Evolutionary conservation across 2,888 invertebrate genomes (phyloP), one percentile per base, ranked within the genome.

Genomic region (Ochlodes sylvanus): DNA sequence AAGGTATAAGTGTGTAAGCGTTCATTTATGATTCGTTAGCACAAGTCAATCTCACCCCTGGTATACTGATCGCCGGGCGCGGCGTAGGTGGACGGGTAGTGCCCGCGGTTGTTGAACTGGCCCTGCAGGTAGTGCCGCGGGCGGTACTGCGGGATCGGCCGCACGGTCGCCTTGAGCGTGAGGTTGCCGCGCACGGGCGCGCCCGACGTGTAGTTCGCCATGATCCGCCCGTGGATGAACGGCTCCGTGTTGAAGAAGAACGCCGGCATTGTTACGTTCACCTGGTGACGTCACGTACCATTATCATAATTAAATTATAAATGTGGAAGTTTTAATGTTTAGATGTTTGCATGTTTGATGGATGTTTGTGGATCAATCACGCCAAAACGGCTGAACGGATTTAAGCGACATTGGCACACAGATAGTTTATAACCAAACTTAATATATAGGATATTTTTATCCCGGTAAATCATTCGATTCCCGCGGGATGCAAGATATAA

Each of bases 131-230:
- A 86, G 76, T 90, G 88, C 5, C 79, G 78, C 57, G 94, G 94
- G 56, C 94, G 91, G 81, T 94, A 94, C 80, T 92, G 94, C 64
- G 95, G 95, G 54, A 97, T 95, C 4, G 97, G 96, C 0, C 95
- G 91, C 38, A 98, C 92, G 27, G 96, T 96, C 0, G 98, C 98
- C 84, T 95, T 96, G 0, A 99, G 91, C 0, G 98, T 98, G 19
- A 98, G 94, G 91, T 98, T 98, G 9, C 98, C 98, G 42, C 94
- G 94, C 0, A 98, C 98, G 0, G 98, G 98, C 32, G 96, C 97
- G 0, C 99, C 99, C 70, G 98, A 98, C 0, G 98, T 98, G 83
- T 98, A 98, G 95, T 99, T 99, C 0, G 99, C 98, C 95, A 97
- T 97, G 2, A 99, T 95, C 0, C 96, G 95, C 0, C 99, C 99